A percentile compares a stretch with the other conserved stretches of the same genome.
Evolutionary conservation across 2,113 vertebrate genomes (phyloP).

Genomic region (Xiphophorus couchianus): DNA sequence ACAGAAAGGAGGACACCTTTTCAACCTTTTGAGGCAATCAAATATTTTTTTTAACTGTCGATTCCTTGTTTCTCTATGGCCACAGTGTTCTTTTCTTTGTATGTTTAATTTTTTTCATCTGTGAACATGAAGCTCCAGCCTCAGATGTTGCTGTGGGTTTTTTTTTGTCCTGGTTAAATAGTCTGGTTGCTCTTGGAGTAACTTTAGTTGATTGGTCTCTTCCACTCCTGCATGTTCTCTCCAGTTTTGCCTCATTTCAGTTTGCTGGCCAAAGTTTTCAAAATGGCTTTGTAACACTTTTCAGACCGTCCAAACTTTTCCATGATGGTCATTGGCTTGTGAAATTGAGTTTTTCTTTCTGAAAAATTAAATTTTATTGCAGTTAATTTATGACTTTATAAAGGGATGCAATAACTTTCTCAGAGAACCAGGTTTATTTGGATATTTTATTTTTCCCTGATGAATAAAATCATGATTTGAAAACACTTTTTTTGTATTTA

Average conservation of each 20-base stretch:
- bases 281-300: background rate
- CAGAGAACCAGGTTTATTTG: background rate
- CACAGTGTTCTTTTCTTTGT: too few relatives aligned
- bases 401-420: background rate
- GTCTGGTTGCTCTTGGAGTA: too few relatives aligned
- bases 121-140: too few relatives aligned
- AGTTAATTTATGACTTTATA: background rate
- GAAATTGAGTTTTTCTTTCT: background rate
- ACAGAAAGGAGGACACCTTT: too few relatives aligned
- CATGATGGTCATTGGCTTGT: background rate
- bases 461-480: background rate
- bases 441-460: too few relatives aligned
- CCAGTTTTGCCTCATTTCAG: background rate
- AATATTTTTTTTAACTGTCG: too few relatives aligned
- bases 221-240: background rate
- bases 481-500: background rate
- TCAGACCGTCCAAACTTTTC: too few relatives aligned
- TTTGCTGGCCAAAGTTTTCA: background rate
- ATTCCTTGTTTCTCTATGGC: too few relatives aligned
- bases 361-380: background rate
- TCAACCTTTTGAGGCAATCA: too few relatives aligned
- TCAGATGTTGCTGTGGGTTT: too few relatives aligned
- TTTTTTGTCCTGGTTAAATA: too few relatives aligned
- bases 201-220: background rate
- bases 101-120: too few relatives aligned